Conservation (phyloP, 2,888 invertebrate genomes). For the Ornithoptera priamus region DNA sequence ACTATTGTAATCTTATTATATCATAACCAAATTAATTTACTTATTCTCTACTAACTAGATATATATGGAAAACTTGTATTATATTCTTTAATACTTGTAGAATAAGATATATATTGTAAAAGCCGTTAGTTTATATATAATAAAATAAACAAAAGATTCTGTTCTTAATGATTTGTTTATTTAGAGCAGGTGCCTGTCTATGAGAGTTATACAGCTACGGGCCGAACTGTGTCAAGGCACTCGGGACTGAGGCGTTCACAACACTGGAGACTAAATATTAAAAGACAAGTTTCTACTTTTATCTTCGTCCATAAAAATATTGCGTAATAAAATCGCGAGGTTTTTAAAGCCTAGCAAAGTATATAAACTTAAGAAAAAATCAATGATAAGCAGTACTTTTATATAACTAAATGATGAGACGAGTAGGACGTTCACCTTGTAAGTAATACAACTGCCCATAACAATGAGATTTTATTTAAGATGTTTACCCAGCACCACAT, state of each 20-base stretch:
- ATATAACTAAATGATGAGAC: not conserved
- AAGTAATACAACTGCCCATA: not conserved
- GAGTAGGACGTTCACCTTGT: not conserved
- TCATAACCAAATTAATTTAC: too few species aligned
- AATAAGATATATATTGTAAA: too few species aligned
- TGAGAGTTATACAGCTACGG: constrained; percentile 34
- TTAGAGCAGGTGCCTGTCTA: constrained; percentile 34
- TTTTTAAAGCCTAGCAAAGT: too few species aligned
- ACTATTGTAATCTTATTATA: too few species aligned
- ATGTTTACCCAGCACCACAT: not conserved
- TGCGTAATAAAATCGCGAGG: not conserved
- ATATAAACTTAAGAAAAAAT: too few species aligned
- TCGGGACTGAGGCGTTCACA: constrained; percentile 56
- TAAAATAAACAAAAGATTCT: constrained; percentile 8
- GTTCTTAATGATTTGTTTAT: constrained; percentile 18
- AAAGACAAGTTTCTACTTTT: constrained; percentile 6
- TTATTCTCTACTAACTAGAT: too few species aligned
- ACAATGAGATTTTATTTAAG: not conserved
- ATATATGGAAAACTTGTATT: too few species aligned
- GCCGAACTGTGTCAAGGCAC: constrained; percentile 62
- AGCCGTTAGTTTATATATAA: not conserved
- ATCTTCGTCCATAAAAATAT: not conserved
- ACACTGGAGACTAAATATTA: constrained; percentile 16
- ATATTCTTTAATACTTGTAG: too few species aligned
- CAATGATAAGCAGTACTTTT: not conserved